phyloP scores from a whole-genome alignment of 1,140 invertebrate genomes.

The Procambarus virginalis region DNA sequence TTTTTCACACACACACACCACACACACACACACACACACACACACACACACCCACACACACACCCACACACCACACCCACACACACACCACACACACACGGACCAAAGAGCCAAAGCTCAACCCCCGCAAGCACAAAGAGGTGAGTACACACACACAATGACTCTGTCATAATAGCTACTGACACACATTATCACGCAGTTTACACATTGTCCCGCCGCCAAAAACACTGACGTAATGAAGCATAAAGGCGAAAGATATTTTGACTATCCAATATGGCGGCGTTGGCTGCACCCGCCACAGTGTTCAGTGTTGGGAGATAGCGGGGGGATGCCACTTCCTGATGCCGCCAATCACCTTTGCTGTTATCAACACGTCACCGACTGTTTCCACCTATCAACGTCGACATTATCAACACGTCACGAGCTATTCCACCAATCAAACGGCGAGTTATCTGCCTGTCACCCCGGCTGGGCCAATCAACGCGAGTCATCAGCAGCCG shows the following conservation, averaged over 20 bases:
- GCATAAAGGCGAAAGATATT: background rate
- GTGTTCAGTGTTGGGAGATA: background rate
- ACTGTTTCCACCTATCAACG: conserved; percentile 60
- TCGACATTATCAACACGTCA: conserved; percentile 60
- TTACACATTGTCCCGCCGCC: too few species aligned
- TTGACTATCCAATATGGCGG: background rate
- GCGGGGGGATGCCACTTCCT: conserved; percentile 10
- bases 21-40: too few species aligned
- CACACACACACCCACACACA: too few species aligned
- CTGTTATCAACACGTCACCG: conserved; percentile 53
- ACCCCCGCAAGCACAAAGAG: too few species aligned
- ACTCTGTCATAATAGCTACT: too few species aligned
- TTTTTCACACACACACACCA: too few species aligned
- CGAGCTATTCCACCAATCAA: conserved; percentile 58
- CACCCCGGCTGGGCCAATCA: conserved; percentile 27
- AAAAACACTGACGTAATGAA: background rate
- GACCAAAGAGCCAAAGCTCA: too few species aligned
- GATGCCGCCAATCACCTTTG: conserved; percentile 32
- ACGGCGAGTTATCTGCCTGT: conserved; percentile 53
- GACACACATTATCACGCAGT: too few species aligned
- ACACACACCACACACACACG: too few species aligned
- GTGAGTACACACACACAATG: too few species aligned
- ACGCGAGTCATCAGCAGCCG: background rate
- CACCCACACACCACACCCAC: too few species aligned
- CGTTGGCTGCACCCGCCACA: background rate